Percentiles rank a stretch among this genome's conserved stretches.
Conservation (phyloP, 2,797 vertebrate species). For the Morus bassanus region DNA sequence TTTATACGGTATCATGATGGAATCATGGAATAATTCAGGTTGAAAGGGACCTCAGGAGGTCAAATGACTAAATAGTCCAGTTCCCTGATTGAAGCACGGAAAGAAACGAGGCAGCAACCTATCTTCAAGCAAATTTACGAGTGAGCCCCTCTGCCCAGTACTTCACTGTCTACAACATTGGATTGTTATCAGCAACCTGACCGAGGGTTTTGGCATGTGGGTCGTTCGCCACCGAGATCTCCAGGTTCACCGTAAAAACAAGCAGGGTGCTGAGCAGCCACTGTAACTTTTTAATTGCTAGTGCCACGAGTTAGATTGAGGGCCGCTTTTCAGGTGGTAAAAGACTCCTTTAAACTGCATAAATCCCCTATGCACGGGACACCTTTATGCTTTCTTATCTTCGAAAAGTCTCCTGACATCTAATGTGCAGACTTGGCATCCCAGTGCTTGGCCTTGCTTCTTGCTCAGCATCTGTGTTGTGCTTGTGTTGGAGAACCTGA, state of each 20-base stretch:
- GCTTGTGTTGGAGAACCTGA: background rate
- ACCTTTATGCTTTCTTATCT: background rate
- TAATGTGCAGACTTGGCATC: accelerated
- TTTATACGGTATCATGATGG: background rate
- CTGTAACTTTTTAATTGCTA: background rate
- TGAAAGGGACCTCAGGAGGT: background rate
- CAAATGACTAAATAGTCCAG: background rate
- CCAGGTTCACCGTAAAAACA: background rate
- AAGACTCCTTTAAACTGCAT: background rate
- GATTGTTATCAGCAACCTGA: background rate
- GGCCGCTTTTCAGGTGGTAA: background rate
- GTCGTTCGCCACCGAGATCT: background rate
- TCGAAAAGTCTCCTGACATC: background rate
- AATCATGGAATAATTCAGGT: background rate
- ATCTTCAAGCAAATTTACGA: background rate
- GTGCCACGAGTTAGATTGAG: background rate
- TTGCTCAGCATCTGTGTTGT: background rate
- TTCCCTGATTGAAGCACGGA: accelerated
- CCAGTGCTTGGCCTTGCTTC: background rate
- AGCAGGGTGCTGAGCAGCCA: background rate
- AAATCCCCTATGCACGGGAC: background rate
- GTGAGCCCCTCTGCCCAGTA: background rate
- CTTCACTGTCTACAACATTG: background rate
- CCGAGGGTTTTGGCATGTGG: background rate
- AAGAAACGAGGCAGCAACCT: background rate